Conservation (phyloP, 2,888 invertebrate species). For the Cyclophora albipunctata region DNA sequence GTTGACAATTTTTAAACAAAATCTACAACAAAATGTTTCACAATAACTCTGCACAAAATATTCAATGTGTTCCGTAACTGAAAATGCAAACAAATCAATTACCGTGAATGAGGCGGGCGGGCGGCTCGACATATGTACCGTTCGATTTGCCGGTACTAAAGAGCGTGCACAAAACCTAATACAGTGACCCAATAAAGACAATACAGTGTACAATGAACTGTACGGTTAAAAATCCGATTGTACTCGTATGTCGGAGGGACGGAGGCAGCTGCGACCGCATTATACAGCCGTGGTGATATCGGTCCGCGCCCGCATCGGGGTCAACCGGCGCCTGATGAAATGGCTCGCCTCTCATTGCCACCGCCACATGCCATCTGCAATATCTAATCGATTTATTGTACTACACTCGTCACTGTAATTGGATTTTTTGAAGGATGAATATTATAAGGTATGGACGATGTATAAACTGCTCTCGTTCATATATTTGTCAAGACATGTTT, state of each 20-base stretch:
- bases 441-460: too few relatives aligned
- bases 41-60: too few relatives aligned
- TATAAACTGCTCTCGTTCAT: not conserved
- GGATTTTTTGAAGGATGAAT: too few relatives aligned
- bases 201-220: constrained; percentile 30
- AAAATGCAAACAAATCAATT: too few relatives aligned
- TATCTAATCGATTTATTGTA: constrained; percentile 28
- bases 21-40: too few relatives aligned
- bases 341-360: constrained; percentile 41
- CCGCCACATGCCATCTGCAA: constrained; percentile 30
- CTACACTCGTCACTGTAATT: too few relatives aligned
- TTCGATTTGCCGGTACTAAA: constrained; percentile 11
- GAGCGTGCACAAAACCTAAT: constrained; percentile 18
- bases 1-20: too few relatives aligned
- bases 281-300: constrained; percentile 39
- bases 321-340: constrained; percentile 53
- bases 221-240: constrained; percentile 56
- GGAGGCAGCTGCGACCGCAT: constrained; percentile 48
- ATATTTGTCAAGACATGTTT: too few relatives aligned
- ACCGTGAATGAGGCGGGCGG: too few relatives aligned
- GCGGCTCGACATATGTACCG: too few relatives aligned
- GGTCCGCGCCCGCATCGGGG: constrained; percentile 36
- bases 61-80: too few relatives aligned
- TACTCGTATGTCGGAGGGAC: constrained; percentile 36
- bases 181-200: constrained; percentile 32